Evolutionary conservation across 2,797 vertebrate genomes (phyloP).

Genomic region (Perodicticus potto): DNA sequence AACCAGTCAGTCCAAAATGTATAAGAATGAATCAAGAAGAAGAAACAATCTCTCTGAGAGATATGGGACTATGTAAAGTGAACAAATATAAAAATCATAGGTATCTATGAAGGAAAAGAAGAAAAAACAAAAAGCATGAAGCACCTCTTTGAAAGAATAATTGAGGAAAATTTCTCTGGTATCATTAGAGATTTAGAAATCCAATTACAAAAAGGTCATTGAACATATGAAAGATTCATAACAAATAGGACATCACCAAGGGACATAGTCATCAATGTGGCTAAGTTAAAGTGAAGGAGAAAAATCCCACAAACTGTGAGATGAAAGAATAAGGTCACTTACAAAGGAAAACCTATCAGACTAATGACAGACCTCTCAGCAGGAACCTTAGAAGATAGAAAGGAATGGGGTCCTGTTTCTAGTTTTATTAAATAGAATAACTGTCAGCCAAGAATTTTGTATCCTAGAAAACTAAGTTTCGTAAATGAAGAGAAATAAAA

Average conservation of each 20-base stretch:
- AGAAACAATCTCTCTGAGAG: background rate
- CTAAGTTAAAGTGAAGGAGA: background rate
- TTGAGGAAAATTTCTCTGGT: background rate
- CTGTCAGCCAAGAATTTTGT: background rate
- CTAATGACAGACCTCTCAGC: background rate
- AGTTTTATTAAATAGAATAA: background rate
- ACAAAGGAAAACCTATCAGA: background rate
- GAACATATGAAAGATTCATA: background rate
- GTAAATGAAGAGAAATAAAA: background rate
- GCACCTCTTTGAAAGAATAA: background rate
- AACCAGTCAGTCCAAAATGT: background rate
- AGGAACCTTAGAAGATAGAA: background rate
- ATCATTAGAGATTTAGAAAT: background rate
- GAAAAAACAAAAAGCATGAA: background rate
- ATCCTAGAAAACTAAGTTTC: background rate
- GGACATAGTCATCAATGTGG: background rate
- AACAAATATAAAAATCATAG: background rate
- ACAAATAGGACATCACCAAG: background rate
- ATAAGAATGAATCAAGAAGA: background rate
- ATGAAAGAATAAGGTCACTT: background rate
- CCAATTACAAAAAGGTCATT: background rate
- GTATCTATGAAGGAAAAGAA: background rate
- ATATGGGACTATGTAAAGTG: background rate
- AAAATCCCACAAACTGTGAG: background rate
- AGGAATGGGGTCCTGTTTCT: background rate